Conservation (phyloP, 1,140 invertebrate species). For the Diuraphis noxia region DNA sequence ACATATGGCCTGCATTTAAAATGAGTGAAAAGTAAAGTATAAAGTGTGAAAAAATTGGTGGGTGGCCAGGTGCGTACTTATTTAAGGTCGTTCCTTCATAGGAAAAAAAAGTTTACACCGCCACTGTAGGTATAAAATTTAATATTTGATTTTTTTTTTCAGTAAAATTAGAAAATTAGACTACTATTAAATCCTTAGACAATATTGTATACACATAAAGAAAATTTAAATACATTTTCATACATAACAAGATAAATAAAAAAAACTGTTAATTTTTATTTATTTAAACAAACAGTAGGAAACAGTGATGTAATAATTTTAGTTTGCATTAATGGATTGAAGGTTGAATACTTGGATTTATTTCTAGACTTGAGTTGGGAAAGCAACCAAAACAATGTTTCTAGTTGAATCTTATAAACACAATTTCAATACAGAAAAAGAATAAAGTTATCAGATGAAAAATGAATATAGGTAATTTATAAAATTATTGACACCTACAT, state of each 20-base stretch:
- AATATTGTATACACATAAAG: not conserved
- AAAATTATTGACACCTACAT: not conserved
- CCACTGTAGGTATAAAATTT: too few relatives aligned
- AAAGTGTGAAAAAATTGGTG: too few relatives aligned
- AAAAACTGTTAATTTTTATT: too few relatives aligned
- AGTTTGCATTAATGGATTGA: not conserved
- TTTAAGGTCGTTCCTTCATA: too few relatives aligned
- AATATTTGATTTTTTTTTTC: not conserved
- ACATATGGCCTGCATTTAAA: too few relatives aligned
- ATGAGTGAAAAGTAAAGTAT: too few relatives aligned
- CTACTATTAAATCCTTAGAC: not conserved
- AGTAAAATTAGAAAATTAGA: not conserved
- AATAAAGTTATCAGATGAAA: not conserved
- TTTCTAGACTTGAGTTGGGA: not conserved
- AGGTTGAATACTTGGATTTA: not conserved
- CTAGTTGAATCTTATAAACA: not conserved
- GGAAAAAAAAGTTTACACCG: too few relatives aligned
- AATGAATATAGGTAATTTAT: not conserved
- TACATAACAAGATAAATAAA: not conserved
- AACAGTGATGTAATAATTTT: not conserved
- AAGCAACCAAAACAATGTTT: not conserved
- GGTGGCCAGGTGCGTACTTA: too few relatives aligned
- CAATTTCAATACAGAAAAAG: not conserved
- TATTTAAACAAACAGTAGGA: too few relatives aligned
- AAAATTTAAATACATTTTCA: not conserved